Base-by-base conservation (phyloP, 2,888 invertebrate genomes). In the Brachyopa scutellaris region DNA sequence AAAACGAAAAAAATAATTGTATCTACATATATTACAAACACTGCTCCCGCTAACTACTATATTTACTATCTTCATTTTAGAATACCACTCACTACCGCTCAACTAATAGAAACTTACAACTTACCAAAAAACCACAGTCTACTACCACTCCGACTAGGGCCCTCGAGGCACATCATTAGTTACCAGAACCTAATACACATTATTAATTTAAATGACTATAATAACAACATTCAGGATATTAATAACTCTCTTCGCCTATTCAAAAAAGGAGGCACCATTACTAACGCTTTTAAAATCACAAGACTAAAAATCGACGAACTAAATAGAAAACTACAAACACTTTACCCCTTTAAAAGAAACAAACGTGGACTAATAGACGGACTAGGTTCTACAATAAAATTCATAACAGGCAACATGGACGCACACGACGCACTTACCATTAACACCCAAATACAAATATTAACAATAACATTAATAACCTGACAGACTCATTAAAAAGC, bases 101-200 rank as follows among this genome's bases (percentile, higher is more conserved):
- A 73, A 40, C 29, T 19, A 31, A 61, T 61, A 0, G 61, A 62
- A 47, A 19, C 36, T 9, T 55, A 6, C 8, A 57, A 57, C 13
- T 9, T 40, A n/a, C 49, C 36, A 7, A 61, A 33, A 29, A 8
- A 72, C 3, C 53, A 9, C 19, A 26, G 53, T 3, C 7, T 72
- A 5, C 19, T 73, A n/a, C 17, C 62, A 15, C 45, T 64, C 1
- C 42, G 38, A 11, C 13, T 73, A 49, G 73, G 73, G 26, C 64
- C 55, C 0, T 23, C 73, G 2, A 64, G 49, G 49, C 7, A 5
- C 13, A 47, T 55, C 3, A 57, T 9, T 29, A 64, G 31, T 26
- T 62, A 33, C 11, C 17, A 72, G 2, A 51, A 31, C 11, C 36
- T 26, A 2, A 59, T 51, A 21, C 70, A 69, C 17, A 59, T 69